phyloP scores from a whole-genome alignment of 2,113 vertebrate genomes.

The Cryptotis parvus region DNA sequence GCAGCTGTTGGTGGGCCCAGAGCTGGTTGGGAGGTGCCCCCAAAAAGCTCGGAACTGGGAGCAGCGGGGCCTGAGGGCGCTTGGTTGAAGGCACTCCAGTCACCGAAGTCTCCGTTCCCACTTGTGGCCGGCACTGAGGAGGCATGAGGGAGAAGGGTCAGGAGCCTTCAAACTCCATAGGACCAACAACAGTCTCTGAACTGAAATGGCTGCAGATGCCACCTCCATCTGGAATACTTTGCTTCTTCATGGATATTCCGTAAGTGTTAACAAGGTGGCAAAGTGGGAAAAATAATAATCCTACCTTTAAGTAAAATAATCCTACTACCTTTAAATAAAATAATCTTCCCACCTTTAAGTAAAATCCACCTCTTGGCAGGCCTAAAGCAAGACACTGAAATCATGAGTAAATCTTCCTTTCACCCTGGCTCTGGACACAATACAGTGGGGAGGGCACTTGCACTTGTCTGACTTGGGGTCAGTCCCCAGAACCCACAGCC shows the following conservation, averaged over 20 bases:
- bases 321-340: not conserved
- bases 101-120: constrained; percentile 95
- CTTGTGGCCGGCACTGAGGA: constrained; percentile 86
- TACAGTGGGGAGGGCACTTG: no score
- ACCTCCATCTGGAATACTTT: constrained; percentile 91
- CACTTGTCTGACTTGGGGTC: no score
- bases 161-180: constrained; percentile 69
- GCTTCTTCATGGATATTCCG: constrained; percentile 93
- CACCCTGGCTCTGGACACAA: not conserved
- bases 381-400: constrained; percentile 73
- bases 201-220: constrained; percentile 93
- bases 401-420: constrained; percentile 69
- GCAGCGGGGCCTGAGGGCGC: constrained; percentile 87
- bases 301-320: constrained; percentile 49
- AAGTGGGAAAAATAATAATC: constrained; percentile 79
- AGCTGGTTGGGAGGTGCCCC: constrained; percentile 76
- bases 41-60: constrained; percentile 85
- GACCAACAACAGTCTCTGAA: constrained; percentile 79
- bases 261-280: constrained; percentile 86
- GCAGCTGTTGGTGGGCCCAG: constrained; percentile 82
- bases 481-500: no score
- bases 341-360: constrained; percentile 22
- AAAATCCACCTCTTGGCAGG: constrained; percentile 64
- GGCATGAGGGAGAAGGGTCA: constrained; percentile 58
- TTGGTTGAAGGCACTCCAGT: constrained; percentile 97